Conservation (phyloP, 2,113 vertebrate genomes). For the Hirundichthys speculiger region DNA sequence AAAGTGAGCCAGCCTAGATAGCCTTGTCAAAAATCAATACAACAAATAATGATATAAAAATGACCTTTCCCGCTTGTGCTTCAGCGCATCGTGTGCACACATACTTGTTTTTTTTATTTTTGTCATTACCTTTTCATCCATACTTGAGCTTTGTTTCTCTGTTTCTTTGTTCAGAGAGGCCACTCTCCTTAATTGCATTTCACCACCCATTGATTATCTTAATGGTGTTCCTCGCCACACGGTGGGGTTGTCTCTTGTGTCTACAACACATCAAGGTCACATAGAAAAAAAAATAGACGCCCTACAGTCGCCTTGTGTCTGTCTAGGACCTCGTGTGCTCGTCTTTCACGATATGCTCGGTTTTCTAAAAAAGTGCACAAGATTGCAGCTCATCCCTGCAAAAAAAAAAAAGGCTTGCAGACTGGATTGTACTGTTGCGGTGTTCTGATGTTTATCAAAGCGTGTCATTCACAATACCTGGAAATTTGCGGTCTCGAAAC, state of each 20-base stretch:
- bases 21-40: no score
- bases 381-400: background rate
- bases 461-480: slow-evolving; percentile 5
- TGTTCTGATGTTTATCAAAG: slow-evolving; percentile 25
- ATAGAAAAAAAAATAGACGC: slow-evolving; percentile 28
- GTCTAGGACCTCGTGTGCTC: slow-evolving; percentile 6
- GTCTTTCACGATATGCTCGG: slow-evolving; percentile 6
- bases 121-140: slow-evolving; percentile 4
- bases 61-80: background rate
- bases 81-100: background rate
- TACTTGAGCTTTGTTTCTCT: background rate
- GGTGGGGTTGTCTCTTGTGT: slow-evolving; percentile 12
- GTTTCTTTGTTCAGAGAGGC: slow-evolving; percentile 33
- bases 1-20: no score
- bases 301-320: slow-evolving; percentile 10
- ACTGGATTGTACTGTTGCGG: background rate
- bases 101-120: slow-evolving; percentile 8
- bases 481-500: slow-evolving; percentile 1
- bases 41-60: background rate
- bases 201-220: slow-evolving; percentile 71
- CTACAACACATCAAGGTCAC: slow-evolving; percentile 45
- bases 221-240: slow-evolving; percentile 57
- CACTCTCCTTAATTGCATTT: slow-evolving; percentile 80
- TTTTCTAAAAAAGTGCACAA: slow-evolving; percentile 5
- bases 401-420: background rate